These are phyloP conservation scores for Diabrotica undecimpunctata DNA, from an alignment of 1,140 invertebrate genomes.

Conservation along the genomic window DNA sequence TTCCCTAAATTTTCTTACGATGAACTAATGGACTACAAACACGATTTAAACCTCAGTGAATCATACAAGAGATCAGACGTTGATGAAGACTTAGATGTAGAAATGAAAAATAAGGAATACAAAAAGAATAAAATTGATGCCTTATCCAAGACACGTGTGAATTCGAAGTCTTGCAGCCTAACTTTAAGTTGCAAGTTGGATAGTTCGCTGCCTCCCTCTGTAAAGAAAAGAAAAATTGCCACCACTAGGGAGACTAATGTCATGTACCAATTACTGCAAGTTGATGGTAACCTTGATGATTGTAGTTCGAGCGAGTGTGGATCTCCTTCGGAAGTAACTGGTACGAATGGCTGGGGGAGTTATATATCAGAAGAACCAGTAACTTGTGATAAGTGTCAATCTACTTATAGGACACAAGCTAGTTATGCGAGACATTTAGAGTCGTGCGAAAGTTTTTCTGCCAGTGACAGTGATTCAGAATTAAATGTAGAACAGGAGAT, in stretches of 20 bases:
- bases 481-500: slow-evolving; percentile 35
- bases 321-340: slow-evolving; percentile 32
- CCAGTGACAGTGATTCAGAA: slow-evolving; percentile 72
- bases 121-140: slow-evolving; percentile 53
- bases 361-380: slow-evolving; percentile 66
- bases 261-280: slow-evolving; percentile 54
- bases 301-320: slow-evolving; percentile 52
- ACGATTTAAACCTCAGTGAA: slow-evolving; percentile 27
- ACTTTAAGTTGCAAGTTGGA: slow-evolving; percentile 67
- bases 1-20: slow-evolving; percentile 59
- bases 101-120: slow-evolving; percentile 49
- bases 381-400: slow-evolving; percentile 81
- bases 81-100: slow-evolving; percentile 30
- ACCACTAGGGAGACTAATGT: slow-evolving; percentile 45
- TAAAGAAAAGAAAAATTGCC: slow-evolving; percentile 64
- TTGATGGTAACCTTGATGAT: slow-evolving; percentile 72
- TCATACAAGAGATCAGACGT: slow-evolving; percentile 43
- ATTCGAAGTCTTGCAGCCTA: slow-evolving; percentile 64
- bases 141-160: slow-evolving; percentile 48
- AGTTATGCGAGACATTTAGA: slow-evolving; percentile 80
- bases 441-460: slow-evolving; percentile 72
- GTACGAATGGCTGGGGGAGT: slow-evolving; percentile 32
- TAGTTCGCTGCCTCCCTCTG: slow-evolving; percentile 55
- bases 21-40: slow-evolving; percentile 40
- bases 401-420: slow-evolving; percentile 82